phyloP scores from a whole-genome alignment of 2,888 invertebrate genomes.

The Eilema caniola region DNA sequence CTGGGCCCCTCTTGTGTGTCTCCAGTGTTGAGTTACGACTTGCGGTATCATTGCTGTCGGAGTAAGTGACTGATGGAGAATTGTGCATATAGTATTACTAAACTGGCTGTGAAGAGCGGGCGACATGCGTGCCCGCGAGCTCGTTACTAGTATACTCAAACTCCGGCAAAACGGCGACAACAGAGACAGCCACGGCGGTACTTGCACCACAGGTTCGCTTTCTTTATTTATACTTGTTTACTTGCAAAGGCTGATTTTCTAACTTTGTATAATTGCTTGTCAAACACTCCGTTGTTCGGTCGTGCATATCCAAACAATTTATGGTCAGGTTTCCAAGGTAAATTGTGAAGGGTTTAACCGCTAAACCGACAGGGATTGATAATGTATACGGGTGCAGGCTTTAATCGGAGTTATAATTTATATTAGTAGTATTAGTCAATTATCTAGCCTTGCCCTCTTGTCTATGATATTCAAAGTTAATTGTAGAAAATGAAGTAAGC shows the following conservation, averaged over 20 bases:
- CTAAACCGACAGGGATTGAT: constrained; percentile 55
- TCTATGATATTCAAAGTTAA: not conserved
- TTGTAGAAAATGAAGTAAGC: not conserved
- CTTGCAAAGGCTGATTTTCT: constrained; percentile 43
- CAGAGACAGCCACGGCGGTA: constrained; percentile 70
- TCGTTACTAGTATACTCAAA: constrained; percentile 72
- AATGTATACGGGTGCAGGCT: constrained; percentile 48
- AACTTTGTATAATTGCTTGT: constrained; percentile 48
- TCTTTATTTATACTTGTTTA: constrained; percentile 44
- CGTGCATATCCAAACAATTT: constrained; percentile 56
- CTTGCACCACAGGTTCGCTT: constrained; percentile 79
- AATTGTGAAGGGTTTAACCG: constrained; percentile 72
- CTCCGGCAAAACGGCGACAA: constrained; percentile 81
- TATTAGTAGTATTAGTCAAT: constrained; percentile 1
- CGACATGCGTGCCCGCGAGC: constrained; percentile 78
- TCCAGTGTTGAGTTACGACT: constrained; percentile 70
- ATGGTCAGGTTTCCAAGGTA: constrained; percentile 69
- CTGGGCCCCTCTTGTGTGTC: constrained; percentile 67
- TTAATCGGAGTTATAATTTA: constrained; percentile 18
- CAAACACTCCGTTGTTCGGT: constrained; percentile 39
- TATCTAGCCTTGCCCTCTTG: not conserved
- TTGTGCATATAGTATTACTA: constrained; percentile 68
- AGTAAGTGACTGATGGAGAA: constrained; percentile 80
- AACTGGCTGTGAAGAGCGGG: constrained; percentile 65
- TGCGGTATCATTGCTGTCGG: constrained; percentile 61